Evolutionary conservation across 2,888 invertebrate species (phyloP).

Genomic region (Hemistola chrysoprasaria): DNA sequence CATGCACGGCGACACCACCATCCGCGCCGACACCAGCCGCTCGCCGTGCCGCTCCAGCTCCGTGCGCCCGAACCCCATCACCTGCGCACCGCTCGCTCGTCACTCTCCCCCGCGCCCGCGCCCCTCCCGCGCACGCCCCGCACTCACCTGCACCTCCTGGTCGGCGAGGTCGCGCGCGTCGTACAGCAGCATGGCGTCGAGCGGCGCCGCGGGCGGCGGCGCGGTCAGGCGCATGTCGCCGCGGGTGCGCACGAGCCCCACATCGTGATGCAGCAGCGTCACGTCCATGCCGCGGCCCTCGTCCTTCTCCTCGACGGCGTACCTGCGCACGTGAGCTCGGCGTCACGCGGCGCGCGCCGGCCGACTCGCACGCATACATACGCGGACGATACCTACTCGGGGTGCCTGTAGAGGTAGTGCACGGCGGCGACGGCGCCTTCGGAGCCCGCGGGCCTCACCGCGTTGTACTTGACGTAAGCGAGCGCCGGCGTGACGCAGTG

Average conservation of each 20-base stretch:
- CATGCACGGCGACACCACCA: conserved; percentile 55
- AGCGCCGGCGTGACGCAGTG: conserved; percentile 58
- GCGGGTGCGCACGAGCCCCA: conserved; percentile 63
- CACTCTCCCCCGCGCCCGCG: neutral
- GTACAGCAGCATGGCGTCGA: conserved; percentile 37
- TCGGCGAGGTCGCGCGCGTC: conserved; percentile 37
- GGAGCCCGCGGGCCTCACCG: conserved; percentile 37
- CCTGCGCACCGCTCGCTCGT: conserved; percentile 39
- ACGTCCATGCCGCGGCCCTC: conserved; percentile 59
- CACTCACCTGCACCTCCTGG: conserved; percentile 44
- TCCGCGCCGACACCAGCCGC: conserved; percentile 57
- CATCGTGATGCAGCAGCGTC: conserved; percentile 62
- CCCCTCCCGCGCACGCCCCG: neutral
- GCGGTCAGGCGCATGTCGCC: conserved; percentile 40
- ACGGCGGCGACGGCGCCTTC: conserved; percentile 47
- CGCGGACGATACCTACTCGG: conserved; percentile 46
- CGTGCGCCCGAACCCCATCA: conserved; percentile 64
- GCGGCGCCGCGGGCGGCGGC: conserved; percentile 24
- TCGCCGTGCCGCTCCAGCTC: conserved; percentile 44
- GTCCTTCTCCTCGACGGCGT: conserved; percentile 51
- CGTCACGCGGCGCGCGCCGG: neutral
- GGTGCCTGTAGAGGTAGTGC: conserved; percentile 57
- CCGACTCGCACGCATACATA: neutral
- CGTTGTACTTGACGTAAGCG: conserved; percentile 59
- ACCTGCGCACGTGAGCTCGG: conserved; percentile 37